phyloP scores from a whole-genome alignment of 1,140 invertebrate genomes.

The Metopolophium dirhodum region DNA sequence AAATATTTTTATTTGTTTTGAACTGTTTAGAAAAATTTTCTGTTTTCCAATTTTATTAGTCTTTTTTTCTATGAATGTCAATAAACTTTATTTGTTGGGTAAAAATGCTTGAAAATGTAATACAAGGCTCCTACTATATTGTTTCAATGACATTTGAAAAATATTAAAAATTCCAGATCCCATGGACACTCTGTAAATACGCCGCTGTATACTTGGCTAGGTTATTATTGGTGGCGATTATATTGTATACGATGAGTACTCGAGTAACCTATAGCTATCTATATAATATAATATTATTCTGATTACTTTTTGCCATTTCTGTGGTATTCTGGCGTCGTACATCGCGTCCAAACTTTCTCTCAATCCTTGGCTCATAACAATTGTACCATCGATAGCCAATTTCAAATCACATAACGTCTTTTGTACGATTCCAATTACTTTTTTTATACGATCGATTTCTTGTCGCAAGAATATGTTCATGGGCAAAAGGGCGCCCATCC shows the following conservation, averaged over 20 bases:
- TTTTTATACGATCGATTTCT: slow-evolving; percentile 93
- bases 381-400: slow-evolving; percentile 95
- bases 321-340: slow-evolving; percentile 93
- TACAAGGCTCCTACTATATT: too few relatives aligned
- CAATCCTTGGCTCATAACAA: slow-evolving; percentile 92
- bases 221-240: neutral
- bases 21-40: too few relatives aligned
- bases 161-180: too few relatives aligned
- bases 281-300: neutral
- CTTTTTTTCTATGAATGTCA: too few relatives aligned
- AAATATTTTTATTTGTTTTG: too few relatives aligned
- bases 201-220: neutral
- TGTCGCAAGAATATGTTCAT: slow-evolving; percentile 97
- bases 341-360: slow-evolving; percentile 90
- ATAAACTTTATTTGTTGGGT: too few relatives aligned
- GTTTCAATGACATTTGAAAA: too few relatives aligned
- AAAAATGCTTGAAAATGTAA: too few relatives aligned
- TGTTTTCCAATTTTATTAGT: too few relatives aligned
- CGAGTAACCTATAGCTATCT: too few relatives aligned
- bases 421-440: slow-evolving; percentile 81
- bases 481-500: slow-evolving; percentile 90
- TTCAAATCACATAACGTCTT: slow-evolving; percentile 88
- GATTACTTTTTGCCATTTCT: slow-evolving; percentile 84
- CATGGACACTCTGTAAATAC: too few relatives aligned
- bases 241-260: neutral